Conservation (phyloP, 1,140 invertebrate genomes). For the Neotoxoptera formosana region DNA sequence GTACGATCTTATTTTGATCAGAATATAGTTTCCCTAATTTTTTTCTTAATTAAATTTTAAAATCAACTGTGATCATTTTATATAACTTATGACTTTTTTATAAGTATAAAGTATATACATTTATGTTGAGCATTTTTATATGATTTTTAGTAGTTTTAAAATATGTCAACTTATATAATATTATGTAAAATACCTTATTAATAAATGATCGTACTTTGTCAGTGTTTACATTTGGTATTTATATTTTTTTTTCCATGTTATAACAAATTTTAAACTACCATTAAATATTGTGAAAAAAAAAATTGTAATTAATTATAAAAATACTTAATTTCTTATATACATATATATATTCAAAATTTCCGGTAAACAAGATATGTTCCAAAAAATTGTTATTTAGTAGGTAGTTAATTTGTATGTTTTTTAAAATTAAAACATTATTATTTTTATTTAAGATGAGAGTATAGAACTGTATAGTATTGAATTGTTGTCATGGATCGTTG, state of each 20-base stretch:
- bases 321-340: neutral
- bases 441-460: no score
- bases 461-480: no score
- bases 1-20: neutral
- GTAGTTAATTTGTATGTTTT: no score
- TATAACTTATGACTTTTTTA: neutral
- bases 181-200: neutral
- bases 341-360: neutral
- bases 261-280: neutral
- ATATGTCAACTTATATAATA: neutral
- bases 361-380: no score
- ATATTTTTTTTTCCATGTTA: neutral
- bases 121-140: neutral
- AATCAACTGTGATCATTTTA: conserved; percentile 9
- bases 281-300: neutral
- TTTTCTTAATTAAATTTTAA: neutral
- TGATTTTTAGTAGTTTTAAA: conserved; percentile 6
- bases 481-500: no score
- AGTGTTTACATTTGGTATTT: neutral
- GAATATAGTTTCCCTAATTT: neutral
- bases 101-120: neutral
- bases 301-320: neutral
- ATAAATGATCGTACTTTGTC: neutral
- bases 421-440: no score
- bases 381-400: no score